phyloP scores from a whole-genome alignment of 2,797 vertebrate species.

The Dendrocincla tyrannina region DNA sequence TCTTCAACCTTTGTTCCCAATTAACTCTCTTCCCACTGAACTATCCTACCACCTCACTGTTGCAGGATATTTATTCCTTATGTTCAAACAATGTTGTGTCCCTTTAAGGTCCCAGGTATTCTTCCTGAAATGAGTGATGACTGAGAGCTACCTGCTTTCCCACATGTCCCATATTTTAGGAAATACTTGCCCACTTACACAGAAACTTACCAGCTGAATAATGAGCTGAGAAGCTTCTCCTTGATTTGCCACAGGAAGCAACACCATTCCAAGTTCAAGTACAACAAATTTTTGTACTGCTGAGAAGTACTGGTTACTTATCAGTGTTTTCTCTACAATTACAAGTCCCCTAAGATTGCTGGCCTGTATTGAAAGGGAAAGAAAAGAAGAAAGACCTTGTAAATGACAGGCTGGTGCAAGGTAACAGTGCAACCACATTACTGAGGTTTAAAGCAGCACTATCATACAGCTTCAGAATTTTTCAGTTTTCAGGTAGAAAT shows the following conservation, averaged over 20 bases:
- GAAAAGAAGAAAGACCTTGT: not conserved
- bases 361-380: conserved; percentile 70
- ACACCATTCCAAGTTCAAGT: conserved; percentile 87
- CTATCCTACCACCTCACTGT: too few species aligned
- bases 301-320: conserved; percentile 87
- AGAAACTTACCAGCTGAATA: conserved; percentile 82
- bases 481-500: not conserved
- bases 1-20: not conserved
- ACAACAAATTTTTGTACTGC: conserved; percentile 87
- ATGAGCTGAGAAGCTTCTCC: conserved; percentile 87
- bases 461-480: not conserved
- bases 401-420: not conserved
- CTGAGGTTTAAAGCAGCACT: not conserved
- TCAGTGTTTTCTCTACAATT: conserved; percentile 84
- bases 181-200: not conserved
- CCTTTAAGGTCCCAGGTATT: not conserved
- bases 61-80: not conserved
- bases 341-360: conserved; percentile 81
- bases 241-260: conserved; percentile 85
- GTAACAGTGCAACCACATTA: not conserved
- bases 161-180: not conserved
- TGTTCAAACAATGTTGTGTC: not conserved
- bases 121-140: not conserved
- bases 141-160: not conserved
- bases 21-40: not conserved